A percentile compares a stretch with the other conserved stretches of the same genome.
Conservation (phyloP, 2,113 vertebrate genomes). For the Misgurnus mizolepis region DNA sequence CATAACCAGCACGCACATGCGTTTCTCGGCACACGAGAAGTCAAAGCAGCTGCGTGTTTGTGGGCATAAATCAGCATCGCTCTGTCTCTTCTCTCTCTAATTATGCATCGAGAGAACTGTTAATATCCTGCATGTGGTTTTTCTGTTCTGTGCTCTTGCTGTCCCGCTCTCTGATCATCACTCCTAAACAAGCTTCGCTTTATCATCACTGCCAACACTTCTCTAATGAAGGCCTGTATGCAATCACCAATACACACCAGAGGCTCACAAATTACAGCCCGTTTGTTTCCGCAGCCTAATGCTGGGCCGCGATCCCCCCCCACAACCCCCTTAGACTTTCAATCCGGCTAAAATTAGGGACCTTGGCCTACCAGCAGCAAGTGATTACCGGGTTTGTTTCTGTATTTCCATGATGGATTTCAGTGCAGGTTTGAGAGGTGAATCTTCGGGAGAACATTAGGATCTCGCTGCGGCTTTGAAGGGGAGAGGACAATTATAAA, state of each 20-base stretch:
- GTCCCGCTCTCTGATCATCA: conserved; percentile 47
- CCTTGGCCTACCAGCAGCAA: conserved; percentile 25
- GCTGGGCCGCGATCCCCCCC: neutral
- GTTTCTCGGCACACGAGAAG: conserved; percentile 5
- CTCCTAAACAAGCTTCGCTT: conserved; percentile 54
- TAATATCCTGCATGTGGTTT: conserved; percentile 61
- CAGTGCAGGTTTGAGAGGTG: conserved; percentile 22
- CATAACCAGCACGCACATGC: neutral
- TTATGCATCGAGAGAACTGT: conserved; percentile 56
- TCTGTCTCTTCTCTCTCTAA: conserved; percentile 51
- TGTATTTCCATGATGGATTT: conserved; percentile 30
- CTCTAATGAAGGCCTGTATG: conserved; percentile 50
- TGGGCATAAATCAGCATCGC: conserved; percentile 50
- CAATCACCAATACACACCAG: conserved; percentile 52
- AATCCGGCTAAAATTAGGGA: conserved; percentile 52
- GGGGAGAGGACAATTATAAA: conserved; percentile 14
- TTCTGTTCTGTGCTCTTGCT: conserved; percentile 18
- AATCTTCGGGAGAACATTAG: conserved; percentile 24
- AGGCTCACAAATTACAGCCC: conserved; percentile 54
- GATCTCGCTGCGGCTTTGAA: conserved; percentile 1
- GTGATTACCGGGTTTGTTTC: conserved; percentile 38
- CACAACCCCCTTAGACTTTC: conserved; percentile 30
- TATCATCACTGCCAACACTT: conserved; percentile 53
- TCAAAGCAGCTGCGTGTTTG: conserved; percentile 36
- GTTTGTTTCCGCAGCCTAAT: conserved; percentile 42